Percentiles rank a stretch among this genome's conserved stretches.
Evolutionary conservation across 2,113 vertebrate species (phyloP).

Genomic region (Xiphorhynchus elegans): DNA sequence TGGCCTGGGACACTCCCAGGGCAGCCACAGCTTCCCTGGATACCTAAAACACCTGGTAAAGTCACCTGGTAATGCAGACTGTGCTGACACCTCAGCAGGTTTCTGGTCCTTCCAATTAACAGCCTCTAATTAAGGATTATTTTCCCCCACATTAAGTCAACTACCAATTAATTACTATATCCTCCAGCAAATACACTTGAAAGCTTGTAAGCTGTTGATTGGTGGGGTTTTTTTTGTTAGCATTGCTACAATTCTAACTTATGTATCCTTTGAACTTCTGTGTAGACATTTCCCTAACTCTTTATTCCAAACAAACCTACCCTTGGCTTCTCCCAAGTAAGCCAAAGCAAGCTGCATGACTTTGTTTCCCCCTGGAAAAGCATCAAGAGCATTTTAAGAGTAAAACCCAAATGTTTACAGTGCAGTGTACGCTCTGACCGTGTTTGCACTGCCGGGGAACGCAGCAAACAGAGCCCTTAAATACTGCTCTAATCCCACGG

Average conservation of each 20-base stretch:
- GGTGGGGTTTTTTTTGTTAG: background rate
- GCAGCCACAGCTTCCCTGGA: background rate
- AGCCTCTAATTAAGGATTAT: background rate
- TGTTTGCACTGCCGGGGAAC: rapidly evolving
- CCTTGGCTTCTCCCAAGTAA: background rate
- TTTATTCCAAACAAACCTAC: rapidly evolving
- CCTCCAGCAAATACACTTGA: background rate
- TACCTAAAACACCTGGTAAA: background rate
- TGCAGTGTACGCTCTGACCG: rapidly evolving
- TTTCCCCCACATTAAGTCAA: background rate
- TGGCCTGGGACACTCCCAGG: background rate
- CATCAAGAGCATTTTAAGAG: background rate
- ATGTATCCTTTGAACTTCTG: background rate
- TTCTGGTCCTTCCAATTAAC: background rate
- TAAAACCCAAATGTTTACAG: background rate
- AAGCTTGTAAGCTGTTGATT: background rate
- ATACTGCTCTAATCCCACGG: background rate
- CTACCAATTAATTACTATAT: background rate
- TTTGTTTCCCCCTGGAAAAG: background rate
- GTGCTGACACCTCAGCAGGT: background rate
- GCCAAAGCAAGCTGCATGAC: background rate
- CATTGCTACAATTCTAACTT: background rate
- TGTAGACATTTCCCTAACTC: background rate
- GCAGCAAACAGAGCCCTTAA: background rate
- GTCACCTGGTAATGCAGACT: background rate